Evolutionary conservation across 2,888 invertebrate genomes (phyloP), one percentile per base, ranked within the genome.

Genomic region (Ariolimax columbianus): DNA sequence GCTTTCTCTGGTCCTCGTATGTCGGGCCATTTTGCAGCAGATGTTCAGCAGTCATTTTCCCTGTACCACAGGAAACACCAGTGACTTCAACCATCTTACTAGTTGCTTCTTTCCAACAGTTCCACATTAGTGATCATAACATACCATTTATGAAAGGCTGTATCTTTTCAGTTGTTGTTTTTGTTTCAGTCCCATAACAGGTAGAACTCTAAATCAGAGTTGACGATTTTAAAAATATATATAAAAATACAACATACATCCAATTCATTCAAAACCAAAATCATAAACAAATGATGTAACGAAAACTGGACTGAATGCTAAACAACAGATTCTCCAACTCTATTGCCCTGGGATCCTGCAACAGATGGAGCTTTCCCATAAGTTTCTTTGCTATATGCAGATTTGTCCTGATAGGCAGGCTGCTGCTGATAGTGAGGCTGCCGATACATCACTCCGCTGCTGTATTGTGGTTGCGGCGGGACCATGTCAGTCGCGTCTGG

Each of bases 301-400:
- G n/a, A 55, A 55, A 55, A 3, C 17, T 55, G 55, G 55, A 55
- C 17, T 55, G 6, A 38, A 55, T 66, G 30, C 40, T 75, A 84
- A 30, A 84, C 84, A 72, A 84, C 55, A 33, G 84, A 84, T 40
- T 84, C 84, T n/a, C 84, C 84, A 73, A 79, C 43, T 17, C 36
- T 77, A 19, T 68, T 70, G 23, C 38, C 51, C 47, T 73, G 79
- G 19, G 79, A 79, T 0, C 84, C 79, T 26, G 72, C 40, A 0
- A 72, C 72, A 33, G 78, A 78, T 1, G 84, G 84, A 30, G 73
- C 77, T 36, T 79, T 78, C 33, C 83, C 75, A 75, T 40, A 59
- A 11, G 43, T 36, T 38, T 40, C 73, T n/a, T 40, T 43, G 59
- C 73, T 63, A 51, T 55, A 40, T 7, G n/a, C 68, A 38, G 73